Base-by-base conservation (phyloP, 2,888 invertebrate genomes). In the Bhutanitis thaidina region DNA sequence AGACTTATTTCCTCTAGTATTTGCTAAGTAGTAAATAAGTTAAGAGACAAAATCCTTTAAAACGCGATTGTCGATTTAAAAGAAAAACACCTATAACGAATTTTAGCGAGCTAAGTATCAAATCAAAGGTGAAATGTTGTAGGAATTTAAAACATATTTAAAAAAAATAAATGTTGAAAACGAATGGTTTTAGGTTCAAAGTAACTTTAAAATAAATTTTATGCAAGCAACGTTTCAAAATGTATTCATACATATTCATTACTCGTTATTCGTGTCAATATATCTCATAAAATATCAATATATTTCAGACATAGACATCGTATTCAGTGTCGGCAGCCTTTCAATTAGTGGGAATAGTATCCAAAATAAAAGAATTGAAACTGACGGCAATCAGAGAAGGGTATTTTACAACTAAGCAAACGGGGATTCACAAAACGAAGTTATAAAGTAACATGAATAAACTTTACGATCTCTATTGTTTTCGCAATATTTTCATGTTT, bases 381-480 rank as follows among this genome's bases (percentile, higher is more conserved):
- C 64, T 43, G 60, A 60, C 51, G 64, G 69, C 71, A 72, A 77
- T 75, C 66, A 69, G 60, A 55, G 58, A 59, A 62, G 60, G 63
- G 58, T 62, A 64, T 59, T 57, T 60, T 56, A 59, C 56, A 62
- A 59, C 58, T 58, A 61, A 56, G 66, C 52, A 61, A 62, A 65
- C 59, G 57, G 62, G 61, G 60, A 66, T 64, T 66, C 62, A 70
- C 65, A 67, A 72, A 69, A 67, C 63, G 54, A 61, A 58, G 62
- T 69, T 69, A 69, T 70, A 67, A 74, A 73, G 62, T 56, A 66
- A 61, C 65, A 52, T 60, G 66, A 77, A 78, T 82, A 79, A 74
- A 70, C 49, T 83, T 84, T 82, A 85, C 80, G 63, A 65, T 64
- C 52, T 49, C 60, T 59, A 70, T 80, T 79, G 77, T 81, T n/a